Percentiles rank a stretch among this genome's conserved stretches.
Evolutionary conservation across 1,140 invertebrate species (phyloP).

Genomic region (Campoletis sonorensis): DNA sequence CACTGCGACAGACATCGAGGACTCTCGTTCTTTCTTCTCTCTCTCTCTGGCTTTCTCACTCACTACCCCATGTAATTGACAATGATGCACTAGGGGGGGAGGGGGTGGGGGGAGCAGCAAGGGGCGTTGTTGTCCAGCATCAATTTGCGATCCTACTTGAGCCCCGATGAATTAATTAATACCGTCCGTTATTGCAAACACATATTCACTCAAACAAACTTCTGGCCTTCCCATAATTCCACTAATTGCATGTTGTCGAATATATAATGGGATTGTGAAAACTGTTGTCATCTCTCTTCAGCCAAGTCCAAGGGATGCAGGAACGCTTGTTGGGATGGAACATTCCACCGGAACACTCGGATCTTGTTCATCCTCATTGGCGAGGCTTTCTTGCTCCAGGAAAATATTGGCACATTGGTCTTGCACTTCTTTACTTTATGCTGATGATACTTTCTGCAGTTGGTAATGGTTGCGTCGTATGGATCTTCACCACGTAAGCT

Average conservation of each 20-base stretch:
- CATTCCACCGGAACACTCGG: conserved; percentile 82
- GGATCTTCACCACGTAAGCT: conserved; percentile 88
- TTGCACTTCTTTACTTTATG: conserved; percentile 84
- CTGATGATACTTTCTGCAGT: conserved; percentile 82
- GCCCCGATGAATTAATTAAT: conserved; percentile 22
- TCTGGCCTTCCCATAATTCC: conserved; percentile 15
- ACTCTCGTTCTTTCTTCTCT: conserved; percentile 44
- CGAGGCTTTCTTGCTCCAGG: conserved; percentile 82
- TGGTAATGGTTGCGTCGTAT: conserved; percentile 90
- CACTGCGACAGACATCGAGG: conserved; percentile 50
- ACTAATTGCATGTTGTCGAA: conserved; percentile 3
- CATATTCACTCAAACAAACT: conserved; percentile 32
- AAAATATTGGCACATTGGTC: conserved; percentile 84
- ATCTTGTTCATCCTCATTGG: conserved; percentile 85
- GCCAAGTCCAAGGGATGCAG: conserved; percentile 65
- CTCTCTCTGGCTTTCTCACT: conserved; percentile 11
- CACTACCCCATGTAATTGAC: not conserved
- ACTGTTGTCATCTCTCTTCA: conserved; percentile 39
- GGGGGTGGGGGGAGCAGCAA: too few relatives aligned
- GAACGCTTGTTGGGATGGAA: conserved; percentile 81
- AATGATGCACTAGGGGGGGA: not conserved
- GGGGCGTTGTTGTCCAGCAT: too few relatives aligned
- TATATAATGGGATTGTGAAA: conserved; percentile 21
- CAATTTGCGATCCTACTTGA: conserved; percentile 1
- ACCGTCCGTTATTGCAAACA: not conserved